Conservation (phyloP, 2,113 vertebrate species). For the Microtus montanus region DNA sequence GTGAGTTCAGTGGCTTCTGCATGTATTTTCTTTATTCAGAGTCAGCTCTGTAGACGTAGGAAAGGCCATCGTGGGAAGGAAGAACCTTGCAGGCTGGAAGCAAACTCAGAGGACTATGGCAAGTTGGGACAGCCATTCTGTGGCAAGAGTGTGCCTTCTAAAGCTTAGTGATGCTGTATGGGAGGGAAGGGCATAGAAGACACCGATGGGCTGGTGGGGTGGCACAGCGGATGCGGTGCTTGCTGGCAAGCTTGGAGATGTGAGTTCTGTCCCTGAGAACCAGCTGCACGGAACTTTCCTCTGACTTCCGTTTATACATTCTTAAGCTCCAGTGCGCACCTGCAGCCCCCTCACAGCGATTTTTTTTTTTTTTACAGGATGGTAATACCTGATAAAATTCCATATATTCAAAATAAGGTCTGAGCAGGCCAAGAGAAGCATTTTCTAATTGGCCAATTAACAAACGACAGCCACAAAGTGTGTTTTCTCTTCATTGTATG, state of each 20-base stretch:
- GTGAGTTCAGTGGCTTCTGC: background rate
- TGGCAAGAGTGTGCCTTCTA: background rate
- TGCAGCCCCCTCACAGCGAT: no score
- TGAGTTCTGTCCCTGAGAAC: background rate
- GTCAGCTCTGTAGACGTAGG: background rate
- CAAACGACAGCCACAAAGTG: background rate
- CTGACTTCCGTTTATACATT: background rate
- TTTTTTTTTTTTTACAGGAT: background rate
- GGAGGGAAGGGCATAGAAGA: background rate
- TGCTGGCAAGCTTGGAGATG: background rate
- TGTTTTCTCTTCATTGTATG: background rate
- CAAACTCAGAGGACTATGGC: background rate
- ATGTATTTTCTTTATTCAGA: fast-evolving
- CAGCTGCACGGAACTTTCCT: no score
- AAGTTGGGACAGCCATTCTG: background rate
- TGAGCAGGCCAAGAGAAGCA: background rate
- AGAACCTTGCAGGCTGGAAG: background rate
- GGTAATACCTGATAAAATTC: background rate
- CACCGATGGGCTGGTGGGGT: background rate
- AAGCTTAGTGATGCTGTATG: background rate
- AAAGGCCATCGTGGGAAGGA: background rate
- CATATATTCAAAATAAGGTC: background rate
- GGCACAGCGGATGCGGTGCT: background rate
- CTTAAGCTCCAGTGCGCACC: background rate
- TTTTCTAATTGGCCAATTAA: background rate